Evolutionary conservation across 2,888 invertebrate species (phyloP), one percentile per base, ranked within the genome.

Genomic region (Fragum fragum): DNA sequence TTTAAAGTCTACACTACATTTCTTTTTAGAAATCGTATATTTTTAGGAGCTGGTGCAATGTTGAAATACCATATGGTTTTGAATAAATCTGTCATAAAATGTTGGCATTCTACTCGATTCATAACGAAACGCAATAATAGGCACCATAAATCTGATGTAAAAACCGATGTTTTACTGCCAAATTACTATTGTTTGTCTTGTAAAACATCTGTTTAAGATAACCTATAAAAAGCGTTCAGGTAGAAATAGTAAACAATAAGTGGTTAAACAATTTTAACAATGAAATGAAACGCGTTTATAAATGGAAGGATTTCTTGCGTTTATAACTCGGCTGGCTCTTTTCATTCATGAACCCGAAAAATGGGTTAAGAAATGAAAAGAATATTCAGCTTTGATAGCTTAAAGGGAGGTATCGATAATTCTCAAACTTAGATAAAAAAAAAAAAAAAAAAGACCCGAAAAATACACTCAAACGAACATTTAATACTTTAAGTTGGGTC

Each of bases 71-170:
- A 47, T 47, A 47, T 47, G 47, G 47, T 9, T 9, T 47, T 18
- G 47, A 47, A 47, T 47, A 47, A 47, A 47, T 47, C 47, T 47
- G 47, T 47, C 47, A 47, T 47, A 47, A 47, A 47, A 47, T 47
- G 47, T 47, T 47, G 47, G 47, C 47, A 47, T 47, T 47, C 47
- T 47, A 47, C 47, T 47, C 47, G 47, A 47, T 47, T 47, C 47
- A 47, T 47, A 47, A 47, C 47, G 14, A 47, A 47, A 47, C 47
- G 47, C 47, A 47, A 47, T 47, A 47, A 47, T 47, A 14, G 47
- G 47, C 5, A 47, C n/a, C 47, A 47, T 47, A 47, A 47, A 47
- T 47, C 14, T 5, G 16, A 47, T 47, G 47, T 47, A 47, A 47
- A 47, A 47, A 47, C 47, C 47, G 7, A 47, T 47, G 47, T 47